A percentile compares a stretch with the other conserved stretches of the same genome.
Evolutionary conservation across 1,140 invertebrate species (phyloP).

Genomic region (Phymastichus coffea): DNA sequence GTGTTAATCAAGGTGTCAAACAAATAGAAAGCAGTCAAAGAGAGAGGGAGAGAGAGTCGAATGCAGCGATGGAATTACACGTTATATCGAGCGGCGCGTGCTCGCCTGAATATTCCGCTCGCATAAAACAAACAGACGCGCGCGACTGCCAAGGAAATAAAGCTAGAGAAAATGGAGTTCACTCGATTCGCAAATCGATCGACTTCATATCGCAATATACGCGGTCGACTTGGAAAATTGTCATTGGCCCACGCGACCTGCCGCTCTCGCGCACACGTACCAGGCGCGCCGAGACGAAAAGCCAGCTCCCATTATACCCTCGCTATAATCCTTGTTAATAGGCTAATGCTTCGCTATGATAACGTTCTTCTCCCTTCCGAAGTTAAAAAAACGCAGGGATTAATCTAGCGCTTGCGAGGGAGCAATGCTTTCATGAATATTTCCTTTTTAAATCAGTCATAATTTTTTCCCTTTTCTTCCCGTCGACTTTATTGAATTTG

Average conservation of each 20-base stretch:
- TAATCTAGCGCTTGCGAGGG: too few species aligned
- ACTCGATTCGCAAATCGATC: background rate
- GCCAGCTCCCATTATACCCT: too few species aligned
- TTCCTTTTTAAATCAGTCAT: background rate
- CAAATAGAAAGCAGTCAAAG: too few species aligned
- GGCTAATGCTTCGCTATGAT: too few species aligned
- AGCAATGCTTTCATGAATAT: constrained; percentile 11
- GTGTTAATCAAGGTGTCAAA: too few species aligned
- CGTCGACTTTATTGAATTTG: too few species aligned
- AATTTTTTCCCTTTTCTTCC: background rate
- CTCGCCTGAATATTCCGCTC: background rate
- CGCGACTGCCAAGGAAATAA: background rate
- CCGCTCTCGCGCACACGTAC: background rate
- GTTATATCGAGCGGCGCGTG: background rate
- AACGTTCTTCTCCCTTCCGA: too few species aligned
- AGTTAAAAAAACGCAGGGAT: too few species aligned
- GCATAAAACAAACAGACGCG: background rate
- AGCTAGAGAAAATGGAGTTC: background rate
- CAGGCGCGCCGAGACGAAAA: background rate
- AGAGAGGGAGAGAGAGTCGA: too few species aligned
- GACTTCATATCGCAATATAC: constrained; percentile 4
- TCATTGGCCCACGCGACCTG: background rate
- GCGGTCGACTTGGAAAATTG: background rate
- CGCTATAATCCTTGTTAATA: constrained; percentile 8
- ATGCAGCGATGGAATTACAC: background rate